Evolutionary conservation across 2,113 vertebrate genomes (phyloP).

Genomic region (Tragulus kanchil): DNA sequence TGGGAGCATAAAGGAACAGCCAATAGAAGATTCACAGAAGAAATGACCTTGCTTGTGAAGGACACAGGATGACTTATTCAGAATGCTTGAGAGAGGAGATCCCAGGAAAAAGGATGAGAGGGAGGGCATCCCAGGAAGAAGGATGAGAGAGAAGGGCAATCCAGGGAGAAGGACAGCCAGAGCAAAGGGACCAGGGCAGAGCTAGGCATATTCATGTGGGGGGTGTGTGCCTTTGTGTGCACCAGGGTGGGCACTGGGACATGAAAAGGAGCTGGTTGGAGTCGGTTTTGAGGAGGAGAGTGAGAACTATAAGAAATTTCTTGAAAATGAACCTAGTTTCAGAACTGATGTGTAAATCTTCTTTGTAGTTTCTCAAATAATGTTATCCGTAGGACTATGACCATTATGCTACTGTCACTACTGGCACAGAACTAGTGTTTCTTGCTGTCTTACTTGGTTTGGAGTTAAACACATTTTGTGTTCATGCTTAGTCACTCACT

Average conservation of each 20-base stretch:
- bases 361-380: neutral
- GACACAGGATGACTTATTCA: constrained; percentile 59
- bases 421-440: neutral
- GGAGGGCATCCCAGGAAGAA: neutral
- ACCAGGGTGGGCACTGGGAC: neutral
- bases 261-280: neutral
- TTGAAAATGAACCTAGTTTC: neutral
- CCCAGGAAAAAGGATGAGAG: too few relatives aligned
- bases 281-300: neutral
- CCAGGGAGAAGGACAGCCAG: too few relatives aligned
- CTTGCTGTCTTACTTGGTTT: neutral
- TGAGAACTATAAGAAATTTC: neutral
- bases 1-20: constrained; percentile 7
- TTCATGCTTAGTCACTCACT: neutral
- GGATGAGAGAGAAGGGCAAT: too few relatives aligned
- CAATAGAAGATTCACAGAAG: constrained; percentile 69
- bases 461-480: neutral
- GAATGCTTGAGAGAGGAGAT: too few relatives aligned
- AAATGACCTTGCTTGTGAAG: constrained; percentile 64
- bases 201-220: neutral
- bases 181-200: neutral
- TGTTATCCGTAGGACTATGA: too few relatives aligned
- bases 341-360: neutral
- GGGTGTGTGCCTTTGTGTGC: too few relatives aligned
- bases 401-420: neutral